These are phyloP conservation scores for Mallateleia sp. DNA, from an alignment of 2,888 invertebrate genomes.

Conservation along the genomic window DNA sequence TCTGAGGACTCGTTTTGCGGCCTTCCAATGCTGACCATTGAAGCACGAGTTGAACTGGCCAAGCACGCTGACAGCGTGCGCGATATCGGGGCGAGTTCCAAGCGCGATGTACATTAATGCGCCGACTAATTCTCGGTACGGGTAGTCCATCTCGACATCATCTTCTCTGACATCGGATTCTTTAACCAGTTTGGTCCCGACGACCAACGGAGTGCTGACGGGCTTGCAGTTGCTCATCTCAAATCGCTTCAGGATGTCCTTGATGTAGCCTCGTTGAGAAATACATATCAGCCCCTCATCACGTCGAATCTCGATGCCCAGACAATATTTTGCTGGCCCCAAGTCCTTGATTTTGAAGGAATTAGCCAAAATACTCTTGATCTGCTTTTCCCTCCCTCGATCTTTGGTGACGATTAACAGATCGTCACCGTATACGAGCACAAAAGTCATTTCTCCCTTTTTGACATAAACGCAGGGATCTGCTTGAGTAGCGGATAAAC, in stretches of 20 bases:
- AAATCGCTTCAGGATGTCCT: neutral
- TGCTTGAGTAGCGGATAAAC: too few species aligned
- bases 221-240: neutral
- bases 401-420: neutral
- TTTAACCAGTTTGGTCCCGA: too few species aligned
- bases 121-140: neutral
- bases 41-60: neutral
- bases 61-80: neutral
- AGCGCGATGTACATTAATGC: neutral
- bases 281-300: neutral
- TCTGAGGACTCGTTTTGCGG: conserved; percentile 6
- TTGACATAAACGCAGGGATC: conserved; percentile 23
- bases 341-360: neutral
- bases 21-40: neutral
- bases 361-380: neutral
- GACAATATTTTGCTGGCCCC: neutral
- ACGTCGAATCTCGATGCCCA: neutral
- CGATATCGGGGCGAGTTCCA: neutral
- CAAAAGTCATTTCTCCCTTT: neutral
- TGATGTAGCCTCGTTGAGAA: neutral
- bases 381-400: neutral
- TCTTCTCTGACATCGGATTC: too few species aligned
- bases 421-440: conserved; percentile 7
- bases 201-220: neutral
- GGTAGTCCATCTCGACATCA: too few species aligned